Evolutionary conservation across 1,140 invertebrate genomes (phyloP), one percentile per base, ranked within the genome.

Genomic region (Caenorhabditis remanei): DNA sequence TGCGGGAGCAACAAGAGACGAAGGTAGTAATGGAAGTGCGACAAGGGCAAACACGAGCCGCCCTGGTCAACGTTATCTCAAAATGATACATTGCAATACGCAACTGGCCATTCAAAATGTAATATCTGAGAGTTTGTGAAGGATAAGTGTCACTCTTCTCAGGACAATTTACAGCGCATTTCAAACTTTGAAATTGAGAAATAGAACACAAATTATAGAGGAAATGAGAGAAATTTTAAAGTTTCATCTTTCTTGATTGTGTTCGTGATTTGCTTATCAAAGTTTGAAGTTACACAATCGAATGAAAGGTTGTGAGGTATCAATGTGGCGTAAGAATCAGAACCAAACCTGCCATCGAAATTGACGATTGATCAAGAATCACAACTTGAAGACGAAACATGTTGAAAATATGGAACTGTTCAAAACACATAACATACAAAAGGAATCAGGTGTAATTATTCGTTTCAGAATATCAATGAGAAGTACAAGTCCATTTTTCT

Each of bases 81-180:
- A 79, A 79, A 50, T 79, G 71, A 79, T 79, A 79, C 71, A 79
- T 79, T 79, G 71, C 71, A 79, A 79, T 79, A 50, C 71, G 46
- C 71, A 79, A 79, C 71, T 79, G 71, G 71, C 71, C 71, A 79
- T 79, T 79, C 71, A 79, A 79, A 79, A 79, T 79, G 71, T 79
- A 79, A 79, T 79, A 79, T 79, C 71, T 79, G 43, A 48, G 71
- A 79, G 46, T 50, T 79, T 79, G 65, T 71, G 65, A 71, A 71
- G 65, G 65, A 71, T 71, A 71, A 43, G 65, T 71, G 43, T 79
- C 71, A 79, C 71, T 79, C 46, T 32, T 46, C 6, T 9, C 14
- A 46, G 6, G n/a, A 79, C 46, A 50, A 24, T 21, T 79, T 79
- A 79, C 71, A 79, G 71, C 71, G 71, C n/a, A 79, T 79, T 79